Evolutionary conservation across 2,888 invertebrate genomes (phyloP), one percentile per base, ranked within the genome.

Genomic region (Ophonus ardosiacus): DNA sequence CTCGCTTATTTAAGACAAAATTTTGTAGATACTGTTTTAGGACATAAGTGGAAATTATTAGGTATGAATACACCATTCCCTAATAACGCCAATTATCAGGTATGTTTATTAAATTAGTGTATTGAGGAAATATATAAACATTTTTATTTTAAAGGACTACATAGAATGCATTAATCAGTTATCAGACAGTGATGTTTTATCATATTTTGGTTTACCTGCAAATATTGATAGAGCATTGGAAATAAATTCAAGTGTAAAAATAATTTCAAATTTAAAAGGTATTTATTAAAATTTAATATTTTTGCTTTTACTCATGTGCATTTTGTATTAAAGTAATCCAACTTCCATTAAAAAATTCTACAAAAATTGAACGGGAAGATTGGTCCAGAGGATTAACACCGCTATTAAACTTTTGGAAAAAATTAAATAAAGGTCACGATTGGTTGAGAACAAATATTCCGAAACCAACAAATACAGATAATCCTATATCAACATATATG

Each of bases 161-260:
- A 88, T 94, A 3, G 92, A 93, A 7, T 91, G 94, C 0, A 93
- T 97, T 84, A 94, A 94, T 79, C 92, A 93, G 38, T 91, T 97
- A 65, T 94, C 96, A 0, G 95, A 95, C 86, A 92, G 93, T 80
- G 97, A 98, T 90, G 92, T 93, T 13, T 96, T 98, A 0, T 92
- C 93, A 6, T 93, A 96, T 88, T 96, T 98, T 88, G 97, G 97
- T 2, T 92, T 98, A 74, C 97, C 98, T 0, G 95, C 95, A 80
- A 98, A 98, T 90, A 97, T 98, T 85, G 95, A 97, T 87, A 92
- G 95, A 80, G 96, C 97, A 7, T 96, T 97, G 94, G 97, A 98
- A 90, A 94, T 94, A 87, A 95, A 94, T 83, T 93, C 95, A 3
- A 93, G 93, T 0, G 90, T 90, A 8, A 90, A 91, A 24, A 94